phyloP scores from a whole-genome alignment of 1,140 invertebrate species.

The Euglossa dilemma region DNA sequence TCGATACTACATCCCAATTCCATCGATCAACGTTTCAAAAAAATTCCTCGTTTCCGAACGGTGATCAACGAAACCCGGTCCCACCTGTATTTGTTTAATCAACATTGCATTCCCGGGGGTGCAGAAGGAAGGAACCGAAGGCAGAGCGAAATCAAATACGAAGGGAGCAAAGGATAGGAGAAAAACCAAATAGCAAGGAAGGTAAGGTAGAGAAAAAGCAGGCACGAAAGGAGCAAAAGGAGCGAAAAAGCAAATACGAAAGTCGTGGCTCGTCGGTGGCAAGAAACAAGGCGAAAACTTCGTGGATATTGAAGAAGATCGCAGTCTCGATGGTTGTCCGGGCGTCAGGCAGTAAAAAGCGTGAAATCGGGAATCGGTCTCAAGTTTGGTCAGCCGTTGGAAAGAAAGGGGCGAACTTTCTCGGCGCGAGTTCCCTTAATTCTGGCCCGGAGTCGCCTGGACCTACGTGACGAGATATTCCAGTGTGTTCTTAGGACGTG shows the following conservation, averaged over 20 bases:
- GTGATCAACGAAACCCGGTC: neutral
- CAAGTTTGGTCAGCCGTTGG: constrained; percentile 17
- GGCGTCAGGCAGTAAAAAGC: constrained; percentile 21
- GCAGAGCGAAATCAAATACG: too few relatives aligned
- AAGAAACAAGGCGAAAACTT: constrained; percentile 21
- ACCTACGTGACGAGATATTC: constrained; percentile 68
- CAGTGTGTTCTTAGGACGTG: constrained; percentile 59
- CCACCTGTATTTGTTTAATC: neutral
- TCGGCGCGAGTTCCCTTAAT: constrained; percentile 62
- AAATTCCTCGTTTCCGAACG: neutral
- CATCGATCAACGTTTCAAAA: too few relatives aligned
- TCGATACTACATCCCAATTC: too few relatives aligned
- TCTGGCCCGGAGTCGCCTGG: constrained; percentile 52
- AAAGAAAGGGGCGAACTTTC: constrained; percentile 52
- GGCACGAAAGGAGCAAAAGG: neutral
- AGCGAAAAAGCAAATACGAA: neutral
- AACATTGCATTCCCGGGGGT: neutral
- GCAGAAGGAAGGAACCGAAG: too few relatives aligned
- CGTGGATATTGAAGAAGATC: constrained; percentile 41
- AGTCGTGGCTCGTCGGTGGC: neutral
- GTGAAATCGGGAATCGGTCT: constrained; percentile 41
- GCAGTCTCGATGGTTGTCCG: constrained; percentile 29
- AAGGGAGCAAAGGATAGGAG: too few relatives aligned
- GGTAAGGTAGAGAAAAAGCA: too few relatives aligned
- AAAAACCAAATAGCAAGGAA: too few relatives aligned